phyloP scores from a whole-genome alignment of 1,140 invertebrate genomes.

The Cheumatopsyche charites region DNA sequence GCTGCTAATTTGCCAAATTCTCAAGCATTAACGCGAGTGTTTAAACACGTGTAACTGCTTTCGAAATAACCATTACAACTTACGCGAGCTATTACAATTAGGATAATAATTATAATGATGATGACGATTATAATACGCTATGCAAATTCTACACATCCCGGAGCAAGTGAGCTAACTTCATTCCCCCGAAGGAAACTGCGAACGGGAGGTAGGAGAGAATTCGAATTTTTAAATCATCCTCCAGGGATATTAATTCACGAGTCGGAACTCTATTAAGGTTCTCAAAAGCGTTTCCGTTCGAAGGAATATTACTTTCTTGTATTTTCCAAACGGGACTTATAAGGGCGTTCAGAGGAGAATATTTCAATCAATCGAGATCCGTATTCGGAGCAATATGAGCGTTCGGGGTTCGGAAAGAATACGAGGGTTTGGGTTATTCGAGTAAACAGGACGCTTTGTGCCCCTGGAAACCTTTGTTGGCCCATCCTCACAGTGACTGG shows the following conservation, averaged over 20 bases:
- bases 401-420: not conserved
- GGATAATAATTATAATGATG: not conserved
- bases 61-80: constrained; percentile 2
- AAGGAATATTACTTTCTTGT: not conserved
- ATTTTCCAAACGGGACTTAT: not conserved
- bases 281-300: constrained; percentile 11
- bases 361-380: constrained; percentile 7
- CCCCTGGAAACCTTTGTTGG: not conserved
- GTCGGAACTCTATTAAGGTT: constrained; percentile 1
- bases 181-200: no score
- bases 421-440: not conserved
- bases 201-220: no score
- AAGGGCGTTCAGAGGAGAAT: no score
- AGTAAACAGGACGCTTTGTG: not conserved
- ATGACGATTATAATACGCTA: no score
- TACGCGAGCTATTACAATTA: not conserved
- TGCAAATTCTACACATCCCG: no score
- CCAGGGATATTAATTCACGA: not conserved
- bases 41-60: not conserved
- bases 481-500: not conserved
- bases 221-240: no score
- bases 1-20: constrained; percentile 1
- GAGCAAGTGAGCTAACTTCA: no score
- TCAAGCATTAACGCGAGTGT: not conserved
- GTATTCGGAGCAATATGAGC: constrained; percentile 3